Evolutionary conservation across 2,113 vertebrate genomes (phyloP), one percentile per base, ranked within the genome.

Genomic region (Semicossyphus pulcher): DNA sequence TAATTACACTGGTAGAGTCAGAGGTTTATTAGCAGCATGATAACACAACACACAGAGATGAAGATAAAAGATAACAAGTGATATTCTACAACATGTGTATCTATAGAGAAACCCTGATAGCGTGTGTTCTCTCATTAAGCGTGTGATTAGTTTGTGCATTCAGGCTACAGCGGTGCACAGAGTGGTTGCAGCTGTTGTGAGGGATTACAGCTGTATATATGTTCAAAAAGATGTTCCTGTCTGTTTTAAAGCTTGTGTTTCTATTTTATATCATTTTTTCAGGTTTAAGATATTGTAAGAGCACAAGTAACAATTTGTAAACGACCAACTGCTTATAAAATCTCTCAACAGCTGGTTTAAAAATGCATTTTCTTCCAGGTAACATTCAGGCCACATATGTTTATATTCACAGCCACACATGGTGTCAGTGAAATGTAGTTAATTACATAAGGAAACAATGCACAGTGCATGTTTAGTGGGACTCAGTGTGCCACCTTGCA

Each of bases 401-500:
- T 7, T 16, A 44, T 8, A 44, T n/a, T 44, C 6, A 58, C 4
- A 15, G 52, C 52, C 62, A 64, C 63, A 37, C 29, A 42, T 52
- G 32, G n/a, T 11, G 34, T 63, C 49, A 52, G 51, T n/a, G 53
- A 76, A 60, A 67, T 53, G 39, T 5, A 39, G 77, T 52, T 66
- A 64, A 67, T 73, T 63, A 57, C 76, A 56, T 54, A 37, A 64
- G 69, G 70, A 39, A 81, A 65, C 42, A 64, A 57, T 78, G 62
- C 52, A 36, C 39, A 36, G 42, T 52, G 10, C 70, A 47, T 61
- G 61, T 85, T 77, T 20, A 32, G 79, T 48, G 61, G 79, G 60
- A 70, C 56, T 59, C 77, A 28, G 54, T 44, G 74, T 65, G 77
- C 85, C 77, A 62, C 69, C 83, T 68, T 80, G 72, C 60, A 78